Conservation (phyloP, 2,888 invertebrate species). For the Idaea aversata region DNA sequence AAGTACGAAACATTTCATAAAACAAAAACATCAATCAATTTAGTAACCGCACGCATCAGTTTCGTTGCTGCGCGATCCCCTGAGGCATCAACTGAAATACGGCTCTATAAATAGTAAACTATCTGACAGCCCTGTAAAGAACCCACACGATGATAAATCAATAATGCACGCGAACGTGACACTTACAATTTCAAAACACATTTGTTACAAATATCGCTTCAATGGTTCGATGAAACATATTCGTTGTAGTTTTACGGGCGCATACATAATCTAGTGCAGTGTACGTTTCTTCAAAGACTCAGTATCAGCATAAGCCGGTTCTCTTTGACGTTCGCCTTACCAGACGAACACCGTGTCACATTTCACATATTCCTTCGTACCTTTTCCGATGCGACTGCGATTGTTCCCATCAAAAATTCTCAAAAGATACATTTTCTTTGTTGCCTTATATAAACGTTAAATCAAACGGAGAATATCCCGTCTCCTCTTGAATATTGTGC, state of each 20-base stretch:
- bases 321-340: slow-evolving; percentile 52
- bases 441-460: slow-evolving; percentile 37
- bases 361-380: slow-evolving; percentile 50
- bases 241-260: slow-evolving; percentile 45
- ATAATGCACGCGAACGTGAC: slow-evolving; percentile 28
- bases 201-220: slow-evolving; percentile 26
- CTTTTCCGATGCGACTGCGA: slow-evolving; percentile 37
- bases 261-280: slow-evolving; percentile 49
- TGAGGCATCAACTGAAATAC: slow-evolving; percentile 25
- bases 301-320: slow-evolving; percentile 55
- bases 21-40: slow-evolving; percentile 28
- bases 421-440: slow-evolving; percentile 36
- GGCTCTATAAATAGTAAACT: slow-evolving; percentile 29
- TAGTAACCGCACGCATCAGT: slow-evolving; percentile 24
- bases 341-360: slow-evolving; percentile 49
- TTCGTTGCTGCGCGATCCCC: slow-evolving; percentile 20
- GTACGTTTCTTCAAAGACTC: slow-evolving; percentile 59
- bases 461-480: slow-evolving; percentile 10
- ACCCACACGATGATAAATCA: slow-evolving; percentile 26
- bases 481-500: background rate
- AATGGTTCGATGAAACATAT: slow-evolving; percentile 42
- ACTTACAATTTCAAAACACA: slow-evolving; percentile 28
- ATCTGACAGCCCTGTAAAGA: slow-evolving; percentile 29
- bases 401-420: slow-evolving; percentile 49
- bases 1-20: slow-evolving; percentile 17